Evolutionary conservation across 2,113 vertebrate genomes (phyloP), one percentile per base, ranked within the genome.

Genomic region (Aythya baeri): DNA sequence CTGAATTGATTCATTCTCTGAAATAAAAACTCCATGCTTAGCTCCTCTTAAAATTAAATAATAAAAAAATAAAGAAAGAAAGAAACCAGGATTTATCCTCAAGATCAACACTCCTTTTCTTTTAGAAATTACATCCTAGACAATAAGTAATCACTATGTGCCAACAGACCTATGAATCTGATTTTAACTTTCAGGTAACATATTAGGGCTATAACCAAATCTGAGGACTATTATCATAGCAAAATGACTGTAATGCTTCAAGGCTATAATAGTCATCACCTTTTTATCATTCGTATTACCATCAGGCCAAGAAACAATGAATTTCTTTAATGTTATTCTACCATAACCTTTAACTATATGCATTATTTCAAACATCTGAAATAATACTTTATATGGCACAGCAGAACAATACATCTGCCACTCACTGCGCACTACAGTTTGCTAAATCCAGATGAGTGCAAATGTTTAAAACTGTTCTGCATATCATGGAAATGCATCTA

Each of bases 161-260:
- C 82, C 67, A 85, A 72, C 63, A 90, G 91, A 83, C 44, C 89
- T 46, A 50, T 61, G 94, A 93, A 93, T 80, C 71, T 50, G 89
- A 88, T 97, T 95, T 97, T 92, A 95, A 96, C 88, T 96, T 94
- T 80, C 89, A 93, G 76, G 86, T 93, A 96, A 97, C 89, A 62
- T 90, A 95, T 94, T 95, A 96, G 67, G 91, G 92, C 65, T 83
- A 88, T 94, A 94, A 92, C 50, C 89, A 92, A 85, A 94, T 88
- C 84, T 96, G 86, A 96, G 83, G 68, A 96, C 93, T 95, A 96
- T 92, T 96, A 94, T 96, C 88, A 73, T 94, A 94, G 88, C 58
- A 86, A 93, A 95, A 97, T 96, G 93, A 87, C 88, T 95, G 91
- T 94, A 93, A 95, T 95, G 96, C 92, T 96, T 95, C 80, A 94